These are phyloP conservation scores for Drosophila quinaria DNA, from an alignment of 2,888 invertebrate genomes.

Conservation along the genomic window DNA sequence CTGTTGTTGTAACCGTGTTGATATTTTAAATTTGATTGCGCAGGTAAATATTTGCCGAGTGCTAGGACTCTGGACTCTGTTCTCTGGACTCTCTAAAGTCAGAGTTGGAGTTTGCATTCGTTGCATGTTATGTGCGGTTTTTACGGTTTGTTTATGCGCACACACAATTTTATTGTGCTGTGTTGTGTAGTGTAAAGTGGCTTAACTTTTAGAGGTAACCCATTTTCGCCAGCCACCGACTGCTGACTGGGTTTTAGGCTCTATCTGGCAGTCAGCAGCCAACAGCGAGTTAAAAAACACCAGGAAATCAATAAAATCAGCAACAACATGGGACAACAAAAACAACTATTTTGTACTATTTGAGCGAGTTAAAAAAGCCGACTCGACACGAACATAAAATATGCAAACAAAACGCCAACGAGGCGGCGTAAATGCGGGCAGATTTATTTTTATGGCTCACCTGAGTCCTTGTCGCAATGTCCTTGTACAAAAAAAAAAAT, in stretches of 20 bases:
- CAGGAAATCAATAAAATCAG: slow-evolving; percentile 73
- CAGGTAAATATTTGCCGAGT: slow-evolving; percentile 69
- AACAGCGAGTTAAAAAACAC: slow-evolving; percentile 11
- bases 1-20: slow-evolving; percentile 39
- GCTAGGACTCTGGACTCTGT: slow-evolving; percentile 1
- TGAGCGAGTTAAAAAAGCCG: slow-evolving; percentile 47
- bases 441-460: slow-evolving; percentile 75
- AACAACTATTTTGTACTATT: slow-evolving; percentile 31
- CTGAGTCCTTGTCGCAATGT: slow-evolving; percentile 53
- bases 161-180: slow-evolving; percentile 53
- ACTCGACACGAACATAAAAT: slow-evolving; percentile 67
- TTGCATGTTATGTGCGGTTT: slow-evolving; percentile 68
- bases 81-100: not conserved
- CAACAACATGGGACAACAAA: slow-evolving; percentile 39
- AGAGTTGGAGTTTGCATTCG: slow-evolving; percentile 4
- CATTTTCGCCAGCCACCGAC: slow-evolving; percentile 33
- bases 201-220: slow-evolving; percentile 61
- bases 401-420: slow-evolving; percentile 70
- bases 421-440: slow-evolving; percentile 74
- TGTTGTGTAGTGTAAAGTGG: slow-evolving; percentile 59
- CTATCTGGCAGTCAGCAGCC: slow-evolving; percentile 57
- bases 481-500: slow-evolving; percentile 37
- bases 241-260: slow-evolving; percentile 64
- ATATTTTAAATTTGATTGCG: slow-evolving; percentile 76
- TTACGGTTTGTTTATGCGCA: slow-evolving; percentile 72